Evolutionary conservation across 2,113 vertebrate genomes (phyloP), one percentile per base, ranked within the genome.

Genomic region (Anarhynchus alexandrinus): DNA sequence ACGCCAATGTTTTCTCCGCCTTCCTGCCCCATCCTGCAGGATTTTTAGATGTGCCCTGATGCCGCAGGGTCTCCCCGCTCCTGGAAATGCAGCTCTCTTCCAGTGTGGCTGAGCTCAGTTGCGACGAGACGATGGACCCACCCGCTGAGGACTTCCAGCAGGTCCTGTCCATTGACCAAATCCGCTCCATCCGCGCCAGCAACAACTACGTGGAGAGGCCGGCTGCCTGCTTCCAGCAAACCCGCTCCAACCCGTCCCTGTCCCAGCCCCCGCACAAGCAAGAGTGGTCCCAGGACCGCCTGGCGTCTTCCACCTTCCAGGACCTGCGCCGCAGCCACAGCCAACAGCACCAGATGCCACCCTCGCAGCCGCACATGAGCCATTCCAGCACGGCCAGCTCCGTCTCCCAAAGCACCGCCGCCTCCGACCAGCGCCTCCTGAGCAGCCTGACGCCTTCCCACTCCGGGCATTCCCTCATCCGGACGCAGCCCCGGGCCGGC

Each of bases 141-240:
- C 85, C 98, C 22, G 96, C 97, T 8, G 98, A 99, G 97, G 99
- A 99, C 96, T 98, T 98, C 84, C 99, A 99, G 97, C 99, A 98
- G 96, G 99, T 99, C 78, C 98, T 99, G 91, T 99, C 99, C 81
- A 99, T 99, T 14, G 99, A 99, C 90, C 99, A 99, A 97, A 99
- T 99, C 97, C 98, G 98, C 64, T 98, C 99, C 96, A 99, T 99
- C 97, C 98, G 99, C 26, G 99, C 99, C 97, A 99, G 97, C 98
- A 99, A 99, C 95, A 99, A 99, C 98, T 99, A 99, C 66, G 99
- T 99, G 98, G 99, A 99, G 21, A 97, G 99, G 40, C 99, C 99
- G 1, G 97, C 98, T 38, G 96, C 13, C 55, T 91, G 98, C 93
- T 98, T 98, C 64, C 97, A 98, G 96, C 97, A 97, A 84, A 80